Conservation (phyloP, 1,140 invertebrate genomes). For the Olivierus martensii region DNA sequence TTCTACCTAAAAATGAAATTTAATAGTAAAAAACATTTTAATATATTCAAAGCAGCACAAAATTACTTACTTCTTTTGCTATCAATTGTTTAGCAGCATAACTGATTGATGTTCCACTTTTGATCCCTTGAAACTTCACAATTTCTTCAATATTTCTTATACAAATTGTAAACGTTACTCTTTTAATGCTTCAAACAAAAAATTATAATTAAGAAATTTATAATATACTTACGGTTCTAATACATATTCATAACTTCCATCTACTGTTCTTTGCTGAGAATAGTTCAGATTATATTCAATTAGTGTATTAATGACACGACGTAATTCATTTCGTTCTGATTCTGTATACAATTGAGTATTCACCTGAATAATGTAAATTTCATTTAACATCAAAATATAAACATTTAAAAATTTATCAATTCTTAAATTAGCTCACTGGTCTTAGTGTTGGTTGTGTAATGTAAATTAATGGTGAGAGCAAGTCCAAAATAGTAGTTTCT, state of each 20-base stretch:
- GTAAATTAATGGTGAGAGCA: conserved; percentile 54
- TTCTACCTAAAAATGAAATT: conserved; percentile 6
- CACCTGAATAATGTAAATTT: conserved; percentile 32
- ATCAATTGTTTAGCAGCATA: conserved; percentile 64
- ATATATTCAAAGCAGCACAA: not conserved
- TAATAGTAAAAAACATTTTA: too few species aligned
- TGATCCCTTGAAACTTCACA: conserved; percentile 32
- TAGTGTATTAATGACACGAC: conserved; percentile 64
- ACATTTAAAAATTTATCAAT: too few species aligned
- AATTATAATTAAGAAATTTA: too few species aligned
- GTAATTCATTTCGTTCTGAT: conserved; percentile 55
- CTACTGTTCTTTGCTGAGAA: conserved; percentile 55
- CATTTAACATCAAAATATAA: not conserved
- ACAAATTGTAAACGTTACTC: conserved; percentile 17
- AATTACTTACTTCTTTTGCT: conserved; percentile 46
- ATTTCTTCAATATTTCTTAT: conserved; percentile 40
- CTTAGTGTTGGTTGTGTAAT: conserved; percentile 61
- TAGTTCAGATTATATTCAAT: conserved; percentile 78
- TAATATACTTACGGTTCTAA: conserved; percentile 58
- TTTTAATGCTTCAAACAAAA: not conserved
- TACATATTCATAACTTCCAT: conserved; percentile 64
- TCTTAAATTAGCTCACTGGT: conserved; percentile 39
- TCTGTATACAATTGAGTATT: conserved; percentile 57
- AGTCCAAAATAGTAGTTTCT: conserved; percentile 46
- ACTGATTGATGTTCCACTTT: conserved; percentile 31